A percentile compares a stretch with the other conserved stretches of the same genome.
These are phyloP conservation scores for Drosophila novamexicana DNA, from an alignment of 1,140 invertebrate species.

Conservation along the genomic window DNA sequence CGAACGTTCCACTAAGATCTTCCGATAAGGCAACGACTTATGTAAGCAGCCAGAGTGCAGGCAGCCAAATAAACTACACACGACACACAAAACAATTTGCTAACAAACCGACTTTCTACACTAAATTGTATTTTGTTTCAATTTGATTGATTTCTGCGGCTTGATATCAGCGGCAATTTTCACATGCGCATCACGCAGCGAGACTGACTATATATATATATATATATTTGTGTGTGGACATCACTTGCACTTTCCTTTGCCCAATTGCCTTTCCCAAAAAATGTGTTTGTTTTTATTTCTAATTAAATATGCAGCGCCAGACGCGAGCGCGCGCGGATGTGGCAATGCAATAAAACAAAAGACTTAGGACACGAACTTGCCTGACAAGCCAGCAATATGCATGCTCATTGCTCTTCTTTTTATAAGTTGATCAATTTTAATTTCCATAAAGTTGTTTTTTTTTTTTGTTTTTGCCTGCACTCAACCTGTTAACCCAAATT, in stretches of 20 bases:
- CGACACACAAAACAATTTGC: too few species aligned
- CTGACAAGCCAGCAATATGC: background rate
- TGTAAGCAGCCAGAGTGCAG: constrained; percentile 21
- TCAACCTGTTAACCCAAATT: constrained; percentile 61
- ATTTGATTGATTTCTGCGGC: constrained; percentile 33
- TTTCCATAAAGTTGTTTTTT: constrained; percentile 12
- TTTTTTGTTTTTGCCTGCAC: constrained; percentile 7
- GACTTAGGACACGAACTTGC: constrained; percentile 69
- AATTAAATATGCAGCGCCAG: constrained; percentile 70
- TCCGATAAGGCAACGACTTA: constrained; percentile 23
- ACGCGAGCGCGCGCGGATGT: constrained; percentile 1
- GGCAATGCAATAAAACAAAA: constrained; percentile 68
- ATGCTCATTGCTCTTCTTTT: too few species aligned
- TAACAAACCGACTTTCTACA: constrained; percentile 35
- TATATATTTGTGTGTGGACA: constrained; percentile 23
- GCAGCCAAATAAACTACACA: too few species aligned
- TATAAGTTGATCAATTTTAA: background rate
- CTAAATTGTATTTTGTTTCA: background rate
- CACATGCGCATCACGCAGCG: constrained; percentile 29
- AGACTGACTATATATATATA: constrained; percentile 19
- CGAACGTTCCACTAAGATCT: background rate
- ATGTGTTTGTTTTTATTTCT: constrained; percentile 38
- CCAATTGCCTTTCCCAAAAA: constrained; percentile 54
- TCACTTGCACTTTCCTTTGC: constrained; percentile 75
- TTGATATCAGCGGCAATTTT: constrained; percentile 11